Percentiles rank a stretch among this genome's conserved stretches.
Conservation (phyloP, 2,113 vertebrate genomes). For the Puffinus mauretanicus region DNA sequence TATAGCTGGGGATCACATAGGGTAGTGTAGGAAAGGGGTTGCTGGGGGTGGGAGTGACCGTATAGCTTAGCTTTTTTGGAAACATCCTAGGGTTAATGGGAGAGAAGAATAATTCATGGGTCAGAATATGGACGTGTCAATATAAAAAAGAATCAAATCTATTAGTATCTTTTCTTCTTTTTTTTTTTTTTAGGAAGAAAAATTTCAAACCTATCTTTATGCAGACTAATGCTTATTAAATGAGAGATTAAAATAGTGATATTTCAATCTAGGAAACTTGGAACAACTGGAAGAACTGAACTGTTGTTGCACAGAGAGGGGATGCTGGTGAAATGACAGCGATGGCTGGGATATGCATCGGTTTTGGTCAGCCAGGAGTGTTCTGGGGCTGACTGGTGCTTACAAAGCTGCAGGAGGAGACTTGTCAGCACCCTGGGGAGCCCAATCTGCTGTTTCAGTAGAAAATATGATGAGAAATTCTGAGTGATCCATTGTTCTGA, state of each 20-base stretch:
- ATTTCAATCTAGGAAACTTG: not conserved
- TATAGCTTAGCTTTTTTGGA: not conserved
- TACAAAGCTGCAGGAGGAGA: not conserved
- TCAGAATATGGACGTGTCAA: not conserved
- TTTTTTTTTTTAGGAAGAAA: not conserved
- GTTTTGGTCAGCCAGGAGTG: not conserved
- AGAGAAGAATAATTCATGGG: not conserved
- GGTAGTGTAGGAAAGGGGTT: not conserved
- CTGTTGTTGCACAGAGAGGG: not conserved
- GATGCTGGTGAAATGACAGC: not conserved
- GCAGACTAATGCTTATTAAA: not conserved
- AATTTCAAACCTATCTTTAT: not conserved
- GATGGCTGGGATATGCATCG: not conserved
- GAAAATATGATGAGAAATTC: not conserved
- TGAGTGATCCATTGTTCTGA: not conserved
- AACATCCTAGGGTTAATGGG: not conserved
- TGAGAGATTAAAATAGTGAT: not conserved
- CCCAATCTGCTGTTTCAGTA: not conserved
- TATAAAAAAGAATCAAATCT: not conserved
- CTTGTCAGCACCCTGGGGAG: not conserved
- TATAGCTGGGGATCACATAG: not conserved
- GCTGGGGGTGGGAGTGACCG: rapidly evolving
- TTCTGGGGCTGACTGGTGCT: not conserved
- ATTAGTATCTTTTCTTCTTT: not conserved
- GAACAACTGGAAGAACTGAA: not conserved